phyloP scores from a whole-genome alignment of 2,113 vertebrate genomes.

The Puffinus mauretanicus region DNA sequence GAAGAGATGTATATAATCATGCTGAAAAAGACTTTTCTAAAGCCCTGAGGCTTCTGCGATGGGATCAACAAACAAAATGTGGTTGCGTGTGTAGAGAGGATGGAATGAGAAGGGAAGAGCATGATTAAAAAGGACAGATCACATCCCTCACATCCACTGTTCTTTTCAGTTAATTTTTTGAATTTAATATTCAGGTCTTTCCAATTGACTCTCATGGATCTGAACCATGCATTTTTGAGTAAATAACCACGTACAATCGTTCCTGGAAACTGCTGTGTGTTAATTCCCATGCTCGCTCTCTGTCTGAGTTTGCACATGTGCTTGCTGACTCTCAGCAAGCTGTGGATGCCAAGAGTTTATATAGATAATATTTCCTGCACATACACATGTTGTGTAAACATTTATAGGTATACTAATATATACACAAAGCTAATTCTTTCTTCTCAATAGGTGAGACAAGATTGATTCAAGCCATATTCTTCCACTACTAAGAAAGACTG shows the following conservation, averaged over 20 bases:
- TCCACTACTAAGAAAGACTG: neutral
- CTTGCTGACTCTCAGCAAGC: neutral
- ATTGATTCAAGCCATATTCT: neutral
- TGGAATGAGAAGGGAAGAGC: conserved; percentile 61
- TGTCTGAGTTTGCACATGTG: neutral
- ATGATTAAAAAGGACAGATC: conserved; percentile 79
- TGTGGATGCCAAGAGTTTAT: neutral
- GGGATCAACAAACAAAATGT: conserved; percentile 66
- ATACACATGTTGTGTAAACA: accelerated
- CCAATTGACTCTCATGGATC: accelerated
- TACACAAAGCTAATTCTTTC: neutral
- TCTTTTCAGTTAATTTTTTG: neutral
- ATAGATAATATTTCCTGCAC: neutral
- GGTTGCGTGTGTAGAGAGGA: conserved; percentile 56
- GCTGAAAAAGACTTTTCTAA: conserved; percentile 68
- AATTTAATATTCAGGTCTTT: neutral
- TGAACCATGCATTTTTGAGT: neutral
- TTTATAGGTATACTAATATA: too few relatives aligned
- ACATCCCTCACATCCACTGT: neutral
- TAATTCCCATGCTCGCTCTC: accelerated
- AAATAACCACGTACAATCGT: accelerated
- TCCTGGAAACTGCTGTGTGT: neutral
- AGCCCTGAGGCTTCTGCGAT: conserved; percentile 77
- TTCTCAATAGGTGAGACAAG: neutral
- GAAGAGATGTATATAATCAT: neutral